Evolutionary conservation across 2,113 vertebrate species (phyloP).

Genomic region (Paracanthobrama guichenoti): DNA sequence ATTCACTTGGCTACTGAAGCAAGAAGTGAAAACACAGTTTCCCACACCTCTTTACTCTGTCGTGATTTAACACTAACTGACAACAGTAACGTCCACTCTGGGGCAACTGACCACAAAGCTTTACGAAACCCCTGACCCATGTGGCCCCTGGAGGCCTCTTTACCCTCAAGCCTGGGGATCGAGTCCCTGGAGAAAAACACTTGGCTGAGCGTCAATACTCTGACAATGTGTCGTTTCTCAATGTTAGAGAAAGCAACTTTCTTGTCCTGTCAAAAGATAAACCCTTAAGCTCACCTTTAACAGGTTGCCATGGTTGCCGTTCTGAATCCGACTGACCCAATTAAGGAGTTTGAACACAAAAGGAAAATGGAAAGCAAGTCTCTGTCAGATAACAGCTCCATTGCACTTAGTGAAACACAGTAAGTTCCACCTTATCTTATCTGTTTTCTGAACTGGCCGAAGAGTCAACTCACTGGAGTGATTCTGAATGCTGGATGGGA

Average conservation of each 20-base stretch:
- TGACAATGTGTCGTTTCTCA: slow-evolving; percentile 45
- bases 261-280: slow-evolving; percentile 28
- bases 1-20: slow-evolving; percentile 28
- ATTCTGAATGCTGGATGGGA: slow-evolving; percentile 58
- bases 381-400: slow-evolving; percentile 45
- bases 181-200: slow-evolving; percentile 39
- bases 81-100: slow-evolving; percentile 52
- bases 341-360: slow-evolving; percentile 60
- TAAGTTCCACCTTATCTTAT: slow-evolving; percentile 63
- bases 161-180: slow-evolving; percentile 18
- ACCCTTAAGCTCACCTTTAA: slow-evolving; percentile 44
- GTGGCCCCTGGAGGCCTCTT: slow-evolving; percentile 38
- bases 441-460: slow-evolving; percentile 59
- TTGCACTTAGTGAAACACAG: slow-evolving; percentile 22
- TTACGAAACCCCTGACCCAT: slow-evolving; percentile 59
- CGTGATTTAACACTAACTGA: slow-evolving; percentile 51
- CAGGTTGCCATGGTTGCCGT: slow-evolving; percentile 46
- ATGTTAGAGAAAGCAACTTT: slow-evolving; percentile 31
- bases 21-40: slow-evolving; percentile 32
- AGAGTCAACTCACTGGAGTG: slow-evolving; percentile 58
- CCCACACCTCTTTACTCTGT: slow-evolving; percentile 30
- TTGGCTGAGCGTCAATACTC: slow-evolving; percentile 44
- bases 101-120: slow-evolving; percentile 50
- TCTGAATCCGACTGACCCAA: slow-evolving; percentile 65
- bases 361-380: slow-evolving; percentile 31